A percentile compares a stretch with the other conserved stretches of the same genome.
Conservation (phyloP, 2,888 invertebrate species). For the Macrophya alboannulata region DNA sequence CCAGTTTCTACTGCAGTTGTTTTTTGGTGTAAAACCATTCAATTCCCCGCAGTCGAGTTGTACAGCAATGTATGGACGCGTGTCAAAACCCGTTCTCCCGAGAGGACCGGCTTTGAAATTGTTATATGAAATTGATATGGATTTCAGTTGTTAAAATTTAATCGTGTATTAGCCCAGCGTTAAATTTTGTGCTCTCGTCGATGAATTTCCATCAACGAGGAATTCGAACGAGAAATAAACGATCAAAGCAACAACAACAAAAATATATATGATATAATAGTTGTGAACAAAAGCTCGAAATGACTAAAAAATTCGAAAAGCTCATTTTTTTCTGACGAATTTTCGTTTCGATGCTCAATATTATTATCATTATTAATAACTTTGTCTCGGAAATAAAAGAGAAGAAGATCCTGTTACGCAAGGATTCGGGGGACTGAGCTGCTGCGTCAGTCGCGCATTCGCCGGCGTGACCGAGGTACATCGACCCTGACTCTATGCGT, state of each 20-base stretch:
- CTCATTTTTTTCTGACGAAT: background rate
- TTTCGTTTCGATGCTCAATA: background rate
- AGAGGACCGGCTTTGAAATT: background rate
- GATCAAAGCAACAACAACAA: background rate
- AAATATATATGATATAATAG: too few relatives aligned
- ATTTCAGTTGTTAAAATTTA: background rate
- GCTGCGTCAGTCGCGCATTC: slow-evolving; percentile 46
- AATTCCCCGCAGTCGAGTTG: background rate
- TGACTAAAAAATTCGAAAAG: too few relatives aligned
- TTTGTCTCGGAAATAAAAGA: background rate
- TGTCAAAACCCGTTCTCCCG: background rate
- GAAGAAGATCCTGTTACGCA: slow-evolving; percentile 31
- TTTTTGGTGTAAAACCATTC: background rate
- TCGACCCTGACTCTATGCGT: slow-evolving; percentile 50
- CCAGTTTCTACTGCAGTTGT: background rate
- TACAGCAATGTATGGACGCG: background rate
- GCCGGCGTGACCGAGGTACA: slow-evolving; percentile 46
- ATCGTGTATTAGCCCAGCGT: background rate
- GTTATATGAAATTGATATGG: background rate
- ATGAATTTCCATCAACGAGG: background rate
- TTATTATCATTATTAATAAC: background rate
- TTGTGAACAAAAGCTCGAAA: too few relatives aligned
- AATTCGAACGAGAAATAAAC: too few relatives aligned
- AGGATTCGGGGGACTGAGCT: slow-evolving; percentile 11
- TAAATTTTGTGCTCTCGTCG: background rate